These are phyloP conservation scores for Latrodectus geometricus DNA, from an alignment of 1,140 invertebrate species.

Conservation along the genomic window DNA sequence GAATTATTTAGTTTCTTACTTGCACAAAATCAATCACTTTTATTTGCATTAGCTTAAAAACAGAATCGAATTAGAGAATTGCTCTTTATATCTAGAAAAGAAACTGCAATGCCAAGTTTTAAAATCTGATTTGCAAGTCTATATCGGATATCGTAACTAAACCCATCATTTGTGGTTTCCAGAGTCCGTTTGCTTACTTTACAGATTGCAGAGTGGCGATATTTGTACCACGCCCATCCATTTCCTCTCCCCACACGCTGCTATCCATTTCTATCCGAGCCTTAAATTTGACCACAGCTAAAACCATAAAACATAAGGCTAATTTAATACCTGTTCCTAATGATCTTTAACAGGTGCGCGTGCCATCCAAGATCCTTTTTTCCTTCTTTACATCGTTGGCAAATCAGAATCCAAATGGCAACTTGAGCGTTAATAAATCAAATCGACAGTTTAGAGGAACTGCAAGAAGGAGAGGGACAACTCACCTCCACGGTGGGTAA, in stretches of 20 bases:
- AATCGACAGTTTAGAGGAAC: background rate
- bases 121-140: too few relatives aligned
- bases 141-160: background rate
- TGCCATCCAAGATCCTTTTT: background rate
- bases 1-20: too few relatives aligned
- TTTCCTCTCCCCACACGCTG: background rate
- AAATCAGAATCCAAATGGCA: slow-evolving; percentile 4
- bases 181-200: background rate
- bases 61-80: too few relatives aligned
- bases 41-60: too few relatives aligned
- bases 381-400: background rate
- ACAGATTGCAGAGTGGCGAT: background rate
- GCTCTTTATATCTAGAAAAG: too few relatives aligned
- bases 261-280: background rate
- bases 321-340: slow-evolving; percentile 41
- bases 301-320: background rate
- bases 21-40: too few relatives aligned
- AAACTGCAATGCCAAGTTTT: too few relatives aligned
- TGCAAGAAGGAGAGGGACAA: background rate
- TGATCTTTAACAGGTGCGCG: slow-evolving; percentile 40
- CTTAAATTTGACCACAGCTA: background rate
- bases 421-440: slow-evolving; percentile 21
- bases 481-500: background rate
- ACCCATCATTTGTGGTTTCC: background rate
- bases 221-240: background rate